Conservation (phyloP, 2,888 invertebrate species). For the Epinotia brunnichana region DNA sequence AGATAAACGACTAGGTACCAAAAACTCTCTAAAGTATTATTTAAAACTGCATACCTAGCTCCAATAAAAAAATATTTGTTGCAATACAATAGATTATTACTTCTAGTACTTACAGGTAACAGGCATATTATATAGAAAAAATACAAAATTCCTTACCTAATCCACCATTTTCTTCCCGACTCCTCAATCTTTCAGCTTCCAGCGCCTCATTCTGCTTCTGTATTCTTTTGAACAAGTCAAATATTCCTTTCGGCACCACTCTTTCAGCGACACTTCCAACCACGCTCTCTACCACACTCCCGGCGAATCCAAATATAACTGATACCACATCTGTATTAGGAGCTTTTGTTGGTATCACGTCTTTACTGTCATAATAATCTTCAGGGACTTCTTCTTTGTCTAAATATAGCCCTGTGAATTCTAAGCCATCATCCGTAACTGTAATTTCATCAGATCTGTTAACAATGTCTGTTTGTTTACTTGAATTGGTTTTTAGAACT, state of each 20-base stretch:
- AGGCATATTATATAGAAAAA: neutral
- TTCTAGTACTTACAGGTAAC: too few relatives aligned
- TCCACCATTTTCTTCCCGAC: constrained; percentile 80
- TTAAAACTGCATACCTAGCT: too few relatives aligned
- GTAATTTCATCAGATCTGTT: constrained; percentile 50
- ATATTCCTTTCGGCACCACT: constrained; percentile 75
- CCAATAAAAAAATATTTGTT: too few relatives aligned
- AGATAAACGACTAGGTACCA: too few relatives aligned
- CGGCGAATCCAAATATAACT: constrained; percentile 76
- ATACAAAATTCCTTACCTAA: constrained; percentile 61
- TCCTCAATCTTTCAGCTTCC: constrained; percentile 75
- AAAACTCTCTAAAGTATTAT: too few relatives aligned
- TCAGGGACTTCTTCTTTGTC: constrained; percentile 71
- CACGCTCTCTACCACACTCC: constrained; percentile 76
- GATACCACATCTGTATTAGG: constrained; percentile 76
- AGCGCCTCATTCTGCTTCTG: constrained; percentile 77
- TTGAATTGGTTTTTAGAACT: constrained; percentile 50
- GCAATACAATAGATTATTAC: too few relatives aligned
- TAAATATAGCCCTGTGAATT: constrained; percentile 71
- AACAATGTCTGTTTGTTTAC: constrained; percentile 46
- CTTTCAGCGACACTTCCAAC: constrained; percentile 77
- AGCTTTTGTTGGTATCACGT: constrained; percentile 71
- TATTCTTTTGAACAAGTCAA: constrained; percentile 76
- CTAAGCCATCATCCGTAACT: constrained; percentile 61
- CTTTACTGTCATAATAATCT: constrained; percentile 78